Base-by-base conservation (phyloP, 2,888 invertebrate genomes). In the Drosophila acutilabella region DNA sequence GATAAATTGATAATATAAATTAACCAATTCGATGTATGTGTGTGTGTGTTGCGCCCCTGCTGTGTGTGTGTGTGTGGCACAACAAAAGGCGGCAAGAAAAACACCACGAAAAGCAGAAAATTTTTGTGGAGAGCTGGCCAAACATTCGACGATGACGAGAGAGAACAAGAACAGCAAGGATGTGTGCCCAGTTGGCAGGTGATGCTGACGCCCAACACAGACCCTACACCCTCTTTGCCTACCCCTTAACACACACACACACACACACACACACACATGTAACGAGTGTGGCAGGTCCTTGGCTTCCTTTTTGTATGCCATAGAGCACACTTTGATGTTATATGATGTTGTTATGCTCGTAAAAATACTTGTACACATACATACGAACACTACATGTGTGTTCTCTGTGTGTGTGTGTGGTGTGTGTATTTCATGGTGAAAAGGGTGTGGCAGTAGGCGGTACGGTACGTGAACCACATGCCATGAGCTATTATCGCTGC, bases 1-100 rank as follows among this genome's bases (percentile, higher is more conserved):
- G 80, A 84, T 84, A 88, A 84, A 84, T 84, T 88, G 82, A 85
- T 88, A 88, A 84, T 84, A 84, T 84, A 84, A 84, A 88, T 88
- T 84, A 84, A 88, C 85, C 86, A 81, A 88, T 82, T 74, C 86
- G 62, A 77, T 64, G 62, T 52, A 41, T 41, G 47, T 30, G 59
- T 56, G 44, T 54, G 48, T 33, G 40, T 33, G 58, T 56, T 30
- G 64, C 50, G 48, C 23, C 23, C 23, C 23, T 23, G 20, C 20
- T 20, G 20, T 36, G 56, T 38, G 58, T 64, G 60, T 80, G 60
- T 59, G 52, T 64, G 40, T 41, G 56, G 14, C 62, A 68, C 73
- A 77, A 77, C 64, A 75, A 67, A 61, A 58, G 64, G 78, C 48
- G 47, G 45, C 58, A 62, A 62, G 26, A 61, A 57, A 59, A 30